Conservation (phyloP, 2,797 vertebrate genomes). For the Cichlasoma orientale region DNA sequence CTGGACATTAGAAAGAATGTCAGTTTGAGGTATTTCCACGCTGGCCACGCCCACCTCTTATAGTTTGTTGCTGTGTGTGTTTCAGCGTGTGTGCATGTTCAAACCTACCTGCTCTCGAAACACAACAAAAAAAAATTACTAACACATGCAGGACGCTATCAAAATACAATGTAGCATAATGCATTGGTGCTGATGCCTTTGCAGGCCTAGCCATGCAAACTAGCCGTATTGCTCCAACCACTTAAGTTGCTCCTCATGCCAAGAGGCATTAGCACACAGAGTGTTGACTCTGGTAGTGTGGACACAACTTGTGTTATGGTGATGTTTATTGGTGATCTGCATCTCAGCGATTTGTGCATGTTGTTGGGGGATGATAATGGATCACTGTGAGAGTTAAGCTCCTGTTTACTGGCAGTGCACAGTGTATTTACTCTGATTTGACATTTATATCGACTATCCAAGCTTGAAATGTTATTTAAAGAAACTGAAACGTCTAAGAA, state of each 20-base stretch:
- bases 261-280: neutral
- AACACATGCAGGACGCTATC: slow-evolving; percentile 1
- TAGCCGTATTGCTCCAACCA: neutral
- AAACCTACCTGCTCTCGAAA: slow-evolving; percentile 3
- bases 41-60: neutral
- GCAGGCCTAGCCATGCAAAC: slow-evolving; percentile 10
- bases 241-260: slow-evolving; percentile 12
- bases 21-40: neutral
- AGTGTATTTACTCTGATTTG: neutral
- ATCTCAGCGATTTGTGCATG: neutral
- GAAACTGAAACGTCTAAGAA: neutral
- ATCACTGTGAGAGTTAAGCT: neutral
- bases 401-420: neutral
- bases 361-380: neutral
- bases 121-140: neutral
- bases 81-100: neutral
- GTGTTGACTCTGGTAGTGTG: neutral
- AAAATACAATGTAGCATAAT: neutral
- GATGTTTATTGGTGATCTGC: neutral
- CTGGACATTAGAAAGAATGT: neutral
- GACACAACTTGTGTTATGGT: neutral
- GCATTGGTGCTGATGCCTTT: neutral
- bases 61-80: neutral
- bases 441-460: neutral
- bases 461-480: neutral